A percentile compares a stretch with the other conserved stretches of the same genome.
phyloP scores from a whole-genome alignment of 2,888 invertebrate genomes.

The Vandiemenella viatica region DNA sequence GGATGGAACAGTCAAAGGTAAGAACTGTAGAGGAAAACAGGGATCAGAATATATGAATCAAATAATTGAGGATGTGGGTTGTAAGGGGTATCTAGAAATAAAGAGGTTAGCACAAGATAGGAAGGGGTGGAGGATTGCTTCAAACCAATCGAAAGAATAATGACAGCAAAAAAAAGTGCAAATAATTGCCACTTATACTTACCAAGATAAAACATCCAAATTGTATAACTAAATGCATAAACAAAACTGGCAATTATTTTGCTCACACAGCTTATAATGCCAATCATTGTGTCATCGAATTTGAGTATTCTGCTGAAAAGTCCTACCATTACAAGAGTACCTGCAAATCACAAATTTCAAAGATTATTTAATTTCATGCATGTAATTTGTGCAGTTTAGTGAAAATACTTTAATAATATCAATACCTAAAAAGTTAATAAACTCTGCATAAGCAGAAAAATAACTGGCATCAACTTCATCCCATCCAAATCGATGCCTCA shows the following conservation, averaged over 20 bases:
- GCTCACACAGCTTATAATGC: slow-evolving; percentile 34
- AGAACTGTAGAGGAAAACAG: no score
- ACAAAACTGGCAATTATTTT: slow-evolving; percentile 38
- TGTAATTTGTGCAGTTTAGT: no score
- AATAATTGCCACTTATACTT: no score
- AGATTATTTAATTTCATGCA: background rate
- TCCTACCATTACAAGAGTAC: slow-evolving; percentile 35
- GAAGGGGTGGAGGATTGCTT: no score
- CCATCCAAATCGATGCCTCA: slow-evolving; percentile 41
- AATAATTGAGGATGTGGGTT: no score
- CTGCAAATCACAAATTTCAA: slow-evolving; percentile 22
- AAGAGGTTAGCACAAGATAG: no score
- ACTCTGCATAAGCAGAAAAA: slow-evolving; percentile 39
- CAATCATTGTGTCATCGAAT: slow-evolving; percentile 36
- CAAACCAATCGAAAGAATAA: no score
- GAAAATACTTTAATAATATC: no score
- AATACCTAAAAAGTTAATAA: slow-evolving; percentile 41
- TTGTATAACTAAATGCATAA: slow-evolving; percentile 34
- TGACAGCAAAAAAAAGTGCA: no score
- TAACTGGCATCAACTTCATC: slow-evolving; percentile 41
- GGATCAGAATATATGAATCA: no score
- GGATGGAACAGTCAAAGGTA: no score
- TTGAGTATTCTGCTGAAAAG: slow-evolving; percentile 31
- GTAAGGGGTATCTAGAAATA: no score
- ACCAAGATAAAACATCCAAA: slow-evolving; percentile 35